Percentiles rank a stretch among this genome's conserved stretches.
Conservation (phyloP, 1,140 invertebrate genomes). For the Ridgeia piscesae region DNA sequence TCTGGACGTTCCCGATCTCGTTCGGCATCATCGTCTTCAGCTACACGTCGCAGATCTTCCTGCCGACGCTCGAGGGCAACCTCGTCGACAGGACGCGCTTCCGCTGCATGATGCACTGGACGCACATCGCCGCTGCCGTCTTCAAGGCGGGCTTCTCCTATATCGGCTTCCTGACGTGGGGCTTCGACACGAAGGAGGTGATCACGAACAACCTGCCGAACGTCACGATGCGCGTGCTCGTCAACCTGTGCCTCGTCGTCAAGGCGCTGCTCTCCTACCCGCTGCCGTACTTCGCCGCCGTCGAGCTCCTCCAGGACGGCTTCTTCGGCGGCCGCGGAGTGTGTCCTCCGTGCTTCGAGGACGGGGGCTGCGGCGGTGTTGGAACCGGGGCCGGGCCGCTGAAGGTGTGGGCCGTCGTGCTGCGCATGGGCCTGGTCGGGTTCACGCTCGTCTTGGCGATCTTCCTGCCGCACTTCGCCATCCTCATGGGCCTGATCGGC, state of each 20-base stretch:
- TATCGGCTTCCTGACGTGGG: conserved; percentile 96
- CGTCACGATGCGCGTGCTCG: conserved; percentile 85
- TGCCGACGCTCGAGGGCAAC: conserved; percentile 96
- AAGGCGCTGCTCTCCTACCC: conserved; percentile 98
- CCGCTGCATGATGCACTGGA: conserved; percentile 97
- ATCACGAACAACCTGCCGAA: conserved; percentile 96
- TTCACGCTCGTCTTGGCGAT: conserved; percentile 95
- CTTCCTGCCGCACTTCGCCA: conserved; percentile 96
- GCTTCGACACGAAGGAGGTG: conserved; percentile 79
- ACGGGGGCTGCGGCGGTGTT: neutral
- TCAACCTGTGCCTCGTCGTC: conserved; percentile 93
- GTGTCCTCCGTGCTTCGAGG: conserved; percentile 76
- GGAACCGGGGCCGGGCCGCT: conserved; percentile 63
- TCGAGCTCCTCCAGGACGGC: conserved; percentile 90
- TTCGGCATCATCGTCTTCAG: conserved; percentile 99
- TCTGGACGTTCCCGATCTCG: conserved; percentile 97
- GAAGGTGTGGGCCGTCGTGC: conserved; percentile 92
- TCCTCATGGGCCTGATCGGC: conserved; percentile 97
- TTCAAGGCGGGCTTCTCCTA: conserved; percentile 98
- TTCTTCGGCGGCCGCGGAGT: conserved; percentile 81
- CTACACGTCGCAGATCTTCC: conserved; percentile 98
- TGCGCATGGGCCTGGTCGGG: conserved; percentile 85
- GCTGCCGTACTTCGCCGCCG: conserved; percentile 95
- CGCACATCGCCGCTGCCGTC: conserved; percentile 92
- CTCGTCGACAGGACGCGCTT: conserved; percentile 89